Evolutionary conservation across 2,113 vertebrate genomes (phyloP).

Genomic region (Ibidorhyncha struthersii): DNA sequence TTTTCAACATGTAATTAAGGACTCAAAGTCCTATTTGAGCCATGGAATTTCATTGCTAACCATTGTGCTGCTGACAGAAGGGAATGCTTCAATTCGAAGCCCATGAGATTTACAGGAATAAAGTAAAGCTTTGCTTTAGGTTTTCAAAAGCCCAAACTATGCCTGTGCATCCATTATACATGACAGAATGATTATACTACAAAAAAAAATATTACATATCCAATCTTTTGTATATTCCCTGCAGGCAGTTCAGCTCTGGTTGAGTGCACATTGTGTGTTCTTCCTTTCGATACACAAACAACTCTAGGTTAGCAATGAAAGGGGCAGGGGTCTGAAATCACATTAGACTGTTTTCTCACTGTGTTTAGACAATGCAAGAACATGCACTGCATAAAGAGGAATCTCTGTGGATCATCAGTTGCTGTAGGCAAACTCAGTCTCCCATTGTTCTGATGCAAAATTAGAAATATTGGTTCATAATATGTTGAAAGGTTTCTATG

Average conservation of each 20-base stretch:
- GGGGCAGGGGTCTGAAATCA: not conserved
- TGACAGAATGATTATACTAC: slow-evolving; percentile 36
- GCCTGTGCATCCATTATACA: slow-evolving; percentile 15
- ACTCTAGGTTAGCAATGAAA: not conserved
- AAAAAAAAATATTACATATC: not conserved
- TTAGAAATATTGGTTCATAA: not conserved
- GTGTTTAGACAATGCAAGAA: not conserved
- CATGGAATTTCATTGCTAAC: slow-evolving; percentile 20
- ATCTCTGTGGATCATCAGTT: not conserved
- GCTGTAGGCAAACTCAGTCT: not conserved
- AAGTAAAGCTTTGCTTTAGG: slow-evolving; percentile 53
- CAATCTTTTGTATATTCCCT: not conserved
- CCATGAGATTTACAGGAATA: slow-evolving; percentile 55
- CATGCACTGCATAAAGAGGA: not conserved
- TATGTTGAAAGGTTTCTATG: not conserved
- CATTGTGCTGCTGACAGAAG: slow-evolving; percentile 8
- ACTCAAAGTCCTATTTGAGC: not conserved
- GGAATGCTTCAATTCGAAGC: slow-evolving; percentile 46
- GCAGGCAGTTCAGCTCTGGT: not conserved
- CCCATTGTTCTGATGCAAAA: not conserved
- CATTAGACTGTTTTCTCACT: not conserved
- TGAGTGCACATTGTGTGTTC: not conserved
- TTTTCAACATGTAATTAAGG: not conserved
- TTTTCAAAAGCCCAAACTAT: slow-evolving; percentile 36
- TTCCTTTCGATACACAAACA: slow-evolving; percentile 23